phyloP scores from a whole-genome alignment of 2,797 vertebrate species.

The Eutrigla gurnardus region DNA sequence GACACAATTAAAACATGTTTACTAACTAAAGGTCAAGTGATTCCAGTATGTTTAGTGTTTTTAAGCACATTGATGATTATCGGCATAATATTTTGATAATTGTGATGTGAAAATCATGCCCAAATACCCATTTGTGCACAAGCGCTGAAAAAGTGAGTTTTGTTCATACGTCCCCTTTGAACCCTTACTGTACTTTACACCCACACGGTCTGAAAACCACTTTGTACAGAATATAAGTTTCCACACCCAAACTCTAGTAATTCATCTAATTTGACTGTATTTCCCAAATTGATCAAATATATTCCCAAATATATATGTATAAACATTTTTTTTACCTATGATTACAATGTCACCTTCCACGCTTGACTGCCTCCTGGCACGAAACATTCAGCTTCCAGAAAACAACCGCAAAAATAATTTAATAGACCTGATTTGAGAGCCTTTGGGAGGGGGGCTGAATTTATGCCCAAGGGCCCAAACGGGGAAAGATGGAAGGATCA shows the following conservation, averaged over 20 bases:
- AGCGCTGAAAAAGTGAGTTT: not conserved
- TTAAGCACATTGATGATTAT: too few relatives aligned
- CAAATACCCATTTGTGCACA: not conserved
- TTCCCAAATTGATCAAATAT: constrained; percentile 32
- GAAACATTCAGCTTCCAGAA: constrained; percentile 53
- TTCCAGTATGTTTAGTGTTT: too few relatives aligned
- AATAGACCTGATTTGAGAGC: constrained; percentile 56
- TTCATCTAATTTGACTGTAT: constrained; percentile 25
- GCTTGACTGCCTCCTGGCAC: constrained; percentile 50
- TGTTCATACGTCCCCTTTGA: not conserved
- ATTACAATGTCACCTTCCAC: constrained; percentile 51
- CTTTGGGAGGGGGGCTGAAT: constrained; percentile 53
- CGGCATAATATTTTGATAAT: too few relatives aligned
- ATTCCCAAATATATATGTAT: not conserved
- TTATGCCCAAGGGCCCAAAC: constrained; percentile 49
- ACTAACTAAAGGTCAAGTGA: too few relatives aligned
- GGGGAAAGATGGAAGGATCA: constrained; percentile 65
- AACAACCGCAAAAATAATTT: constrained; percentile 63
- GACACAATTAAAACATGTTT: too few relatives aligned
- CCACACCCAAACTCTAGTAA: constrained; percentile 26
- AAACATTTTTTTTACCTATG: constrained; percentile 38
- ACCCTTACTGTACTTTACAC: constrained; percentile 5
- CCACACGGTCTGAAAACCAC: constrained; percentile 25
- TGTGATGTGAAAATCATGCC: too few relatives aligned
- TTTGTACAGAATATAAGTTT: constrained; percentile 27